Evolutionary conservation across 2,888 invertebrate species (phyloP).

Genomic region (Synanthedon tipuliformis): DNA sequence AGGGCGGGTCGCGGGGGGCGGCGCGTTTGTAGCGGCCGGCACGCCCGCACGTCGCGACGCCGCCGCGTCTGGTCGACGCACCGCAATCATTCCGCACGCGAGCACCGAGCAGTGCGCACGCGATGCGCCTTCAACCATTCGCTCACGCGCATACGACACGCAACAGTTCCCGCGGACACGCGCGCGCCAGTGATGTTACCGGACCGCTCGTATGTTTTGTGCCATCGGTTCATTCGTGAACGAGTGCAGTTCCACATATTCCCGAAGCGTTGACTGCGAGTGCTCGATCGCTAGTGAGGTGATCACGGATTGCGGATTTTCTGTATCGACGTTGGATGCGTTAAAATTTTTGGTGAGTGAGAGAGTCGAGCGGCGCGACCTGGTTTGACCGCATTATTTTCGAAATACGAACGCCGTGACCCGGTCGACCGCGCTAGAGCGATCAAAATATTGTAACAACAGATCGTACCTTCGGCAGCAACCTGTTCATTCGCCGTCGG

Average conservation of each 20-base stretch:
- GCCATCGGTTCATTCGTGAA: constrained; percentile 45
- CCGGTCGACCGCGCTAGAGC: constrained; percentile 60
- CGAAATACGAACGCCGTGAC: constrained; percentile 66
- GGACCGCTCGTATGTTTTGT: constrained; percentile 27
- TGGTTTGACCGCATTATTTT: constrained; percentile 70
- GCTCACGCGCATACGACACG: constrained; percentile 2
- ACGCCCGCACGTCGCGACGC: constrained; percentile 38
- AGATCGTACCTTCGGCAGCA: constrained; percentile 40
- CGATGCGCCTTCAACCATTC: constrained; percentile 27
- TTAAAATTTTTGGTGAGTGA: constrained; percentile 69
- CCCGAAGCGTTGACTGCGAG: constrained; percentile 53
- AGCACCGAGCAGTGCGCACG: constrained; percentile 42
- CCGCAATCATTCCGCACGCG: constrained; percentile 22
- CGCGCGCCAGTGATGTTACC: constrained; percentile 57
- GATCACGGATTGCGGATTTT: constrained; percentile 48
- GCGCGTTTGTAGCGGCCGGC: constrained; percentile 13
- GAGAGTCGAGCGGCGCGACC: constrained; percentile 58
- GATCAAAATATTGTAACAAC: constrained; percentile 61
- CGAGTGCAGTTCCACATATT: constrained; percentile 54
- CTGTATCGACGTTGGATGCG: constrained; percentile 59
- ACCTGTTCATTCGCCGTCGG: constrained; percentile 12
- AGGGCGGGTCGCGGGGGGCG: constrained; percentile 17
- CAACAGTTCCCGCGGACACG: constrained; percentile 34
- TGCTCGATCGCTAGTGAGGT: constrained; percentile 24
- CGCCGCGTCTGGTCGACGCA: constrained; percentile 37